Conservation (phyloP, 2,888 invertebrate genomes). For the Emmelina monodactyla region DNA sequence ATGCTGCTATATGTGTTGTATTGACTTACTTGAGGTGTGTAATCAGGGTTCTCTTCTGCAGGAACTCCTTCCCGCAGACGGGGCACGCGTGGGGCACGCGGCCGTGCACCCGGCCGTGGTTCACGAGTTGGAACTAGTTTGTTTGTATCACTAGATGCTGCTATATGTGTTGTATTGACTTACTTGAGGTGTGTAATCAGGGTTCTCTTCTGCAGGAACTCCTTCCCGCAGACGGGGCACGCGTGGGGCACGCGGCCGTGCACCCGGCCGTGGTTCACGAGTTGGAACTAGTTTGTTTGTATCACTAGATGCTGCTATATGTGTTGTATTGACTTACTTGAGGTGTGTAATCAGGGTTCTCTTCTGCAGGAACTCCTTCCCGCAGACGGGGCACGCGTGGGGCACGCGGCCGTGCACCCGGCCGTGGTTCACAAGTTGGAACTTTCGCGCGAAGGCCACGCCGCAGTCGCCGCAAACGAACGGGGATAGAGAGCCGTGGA, state of each 20-base stretch:
- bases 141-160: too few relatives aligned
- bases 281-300: too few relatives aligned
- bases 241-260: constrained; percentile 84
- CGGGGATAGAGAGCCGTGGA: constrained; percentile 95
- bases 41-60: constrained; percentile 82
- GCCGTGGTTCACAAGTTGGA: constrained; percentile 85
- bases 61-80: constrained; percentile 84
- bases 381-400: constrained; percentile 82
- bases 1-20: too few relatives aligned
- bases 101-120: constrained; percentile 83
- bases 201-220: constrained; percentile 85
- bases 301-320: too few relatives aligned
- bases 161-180: too few relatives aligned
- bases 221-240: constrained; percentile 84
- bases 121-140: constrained; percentile 87
- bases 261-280: constrained; percentile 83
- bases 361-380: constrained; percentile 86
- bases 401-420: constrained; percentile 82
- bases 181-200: constrained; percentile 82
- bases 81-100: constrained; percentile 83
- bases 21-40: constrained; percentile 81
- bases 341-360: constrained; percentile 83
- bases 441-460: constrained; percentile 83
- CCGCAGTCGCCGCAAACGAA: constrained; percentile 94
- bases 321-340: constrained; percentile 67